Percentiles rank a stretch among this genome's conserved stretches.
Evolutionary conservation across 2,113 vertebrate species (phyloP).

Genomic region (Oxyura jamaicensis): DNA sequence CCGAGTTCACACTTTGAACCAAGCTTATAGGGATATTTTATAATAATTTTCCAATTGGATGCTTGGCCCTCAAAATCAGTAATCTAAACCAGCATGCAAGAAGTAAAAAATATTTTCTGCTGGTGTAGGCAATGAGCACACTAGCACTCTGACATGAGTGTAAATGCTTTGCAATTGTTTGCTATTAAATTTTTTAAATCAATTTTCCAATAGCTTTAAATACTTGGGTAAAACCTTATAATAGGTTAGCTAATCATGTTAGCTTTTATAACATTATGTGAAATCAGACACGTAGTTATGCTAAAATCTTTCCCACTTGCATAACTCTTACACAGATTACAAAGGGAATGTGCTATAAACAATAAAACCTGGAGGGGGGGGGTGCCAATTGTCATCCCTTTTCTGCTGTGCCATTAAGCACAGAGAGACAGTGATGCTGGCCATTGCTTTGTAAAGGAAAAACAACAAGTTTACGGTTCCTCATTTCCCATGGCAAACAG

Average conservation of each 20-base stretch:
- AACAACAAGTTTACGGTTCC: constrained; percentile 78
- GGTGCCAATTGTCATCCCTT: constrained; percentile 55
- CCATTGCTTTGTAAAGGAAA: constrained; percentile 73
- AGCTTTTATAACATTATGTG: constrained; percentile 65
- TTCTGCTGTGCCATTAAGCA: constrained; percentile 74
- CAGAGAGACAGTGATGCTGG: constrained; percentile 55
- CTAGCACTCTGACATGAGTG: neutral
- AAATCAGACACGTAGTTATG: constrained; percentile 65
- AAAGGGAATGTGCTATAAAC: constrained; percentile 68
- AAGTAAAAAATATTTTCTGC: constrained; percentile 21
- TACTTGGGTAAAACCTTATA: constrained; percentile 68
- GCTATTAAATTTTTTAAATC: constrained; percentile 49
- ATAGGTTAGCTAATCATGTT: constrained; percentile 66
- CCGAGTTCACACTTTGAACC: neutral
- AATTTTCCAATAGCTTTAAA: constrained; percentile 64
- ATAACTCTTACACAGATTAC: constrained; percentile 69
- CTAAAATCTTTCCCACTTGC: constrained; percentile 70
- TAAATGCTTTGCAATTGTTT: constrained; percentile 18
- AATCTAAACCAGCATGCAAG: neutral
- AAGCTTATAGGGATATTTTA: neutral
- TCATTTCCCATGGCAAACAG: constrained; percentile 84
- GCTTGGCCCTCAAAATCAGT: constrained; percentile 3
- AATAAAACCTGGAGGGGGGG: constrained; percentile 70
- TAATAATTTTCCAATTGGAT: neutral
- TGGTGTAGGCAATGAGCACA: neutral